Evolutionary conservation across 2,888 invertebrate genomes (phyloP).

Genomic region (Adelphocoris suturalis): DNA sequence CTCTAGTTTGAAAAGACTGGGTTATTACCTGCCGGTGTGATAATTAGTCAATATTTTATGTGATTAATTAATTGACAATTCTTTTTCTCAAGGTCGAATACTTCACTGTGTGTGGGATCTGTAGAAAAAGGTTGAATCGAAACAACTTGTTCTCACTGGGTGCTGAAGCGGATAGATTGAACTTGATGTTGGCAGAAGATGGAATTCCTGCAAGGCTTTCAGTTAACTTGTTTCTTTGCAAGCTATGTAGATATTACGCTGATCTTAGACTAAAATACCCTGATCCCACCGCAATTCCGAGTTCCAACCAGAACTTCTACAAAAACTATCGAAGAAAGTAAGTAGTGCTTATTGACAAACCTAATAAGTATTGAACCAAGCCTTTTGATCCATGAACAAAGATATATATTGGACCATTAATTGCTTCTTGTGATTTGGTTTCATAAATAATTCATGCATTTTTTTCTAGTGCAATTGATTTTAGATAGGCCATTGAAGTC

Average conservation of each 20-base stretch:
- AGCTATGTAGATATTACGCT: conserved; percentile 89
- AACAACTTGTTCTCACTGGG: conserved; percentile 86
- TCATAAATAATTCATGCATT: no score
- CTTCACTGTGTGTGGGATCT: conserved; percentile 88
- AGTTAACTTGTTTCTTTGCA: conserved; percentile 88
- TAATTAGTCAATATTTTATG: conserved; percentile 31
- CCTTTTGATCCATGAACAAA: no score
- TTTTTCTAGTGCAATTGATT: no score
- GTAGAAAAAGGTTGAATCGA: conserved; percentile 86
- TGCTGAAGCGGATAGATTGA: conserved; percentile 81
- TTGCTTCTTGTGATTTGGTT: no score
- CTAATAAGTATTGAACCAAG: no score
- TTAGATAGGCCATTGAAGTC: no score
- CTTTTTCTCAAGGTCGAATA: conserved; percentile 81
- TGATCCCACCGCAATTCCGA: conserved; percentile 77
- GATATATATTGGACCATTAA: no score
- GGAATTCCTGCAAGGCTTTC: conserved; percentile 85
- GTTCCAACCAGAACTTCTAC: conserved; percentile 81
- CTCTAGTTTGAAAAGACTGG: not conserved
- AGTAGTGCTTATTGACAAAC: conserved; percentile 73
- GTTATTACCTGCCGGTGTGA: no score
- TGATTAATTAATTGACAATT: not conserved
- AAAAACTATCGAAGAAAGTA: conserved; percentile 84
- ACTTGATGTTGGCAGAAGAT: conserved; percentile 78
- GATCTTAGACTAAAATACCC: conserved; percentile 84